These are phyloP conservation scores for Colletes gigas DNA, from an alignment of 1,140 invertebrate genomes.

Conservation along the genomic window DNA sequence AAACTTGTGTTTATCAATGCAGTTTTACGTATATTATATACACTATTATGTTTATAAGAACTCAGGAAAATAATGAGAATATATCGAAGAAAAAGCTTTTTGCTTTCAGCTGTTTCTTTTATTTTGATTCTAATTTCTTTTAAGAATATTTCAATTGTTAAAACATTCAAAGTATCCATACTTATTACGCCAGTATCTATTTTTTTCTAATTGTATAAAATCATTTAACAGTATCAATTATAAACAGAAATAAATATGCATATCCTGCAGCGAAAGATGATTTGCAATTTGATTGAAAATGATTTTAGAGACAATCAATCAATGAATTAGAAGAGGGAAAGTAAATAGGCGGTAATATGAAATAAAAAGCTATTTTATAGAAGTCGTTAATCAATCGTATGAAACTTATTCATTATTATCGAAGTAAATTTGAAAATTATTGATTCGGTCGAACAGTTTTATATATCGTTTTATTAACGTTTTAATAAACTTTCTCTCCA, in stretches of 20 bases:
- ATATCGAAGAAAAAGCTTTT: too few relatives aligned
- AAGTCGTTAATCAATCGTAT: not conserved
- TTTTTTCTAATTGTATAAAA: not conserved
- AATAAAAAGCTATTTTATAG: not conserved
- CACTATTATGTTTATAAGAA: too few relatives aligned
- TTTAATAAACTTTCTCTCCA: constrained; percentile 6
- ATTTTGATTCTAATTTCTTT: too few relatives aligned
- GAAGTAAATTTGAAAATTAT: not conserved
- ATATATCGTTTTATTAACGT: not conserved
- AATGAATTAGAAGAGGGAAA: not conserved
- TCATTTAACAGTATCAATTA: not conserved
- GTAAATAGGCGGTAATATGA: not conserved
- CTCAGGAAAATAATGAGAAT: too few relatives aligned
- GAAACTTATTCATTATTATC: not conserved
- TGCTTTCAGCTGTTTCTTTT: too few relatives aligned
- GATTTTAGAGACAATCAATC: not conserved
- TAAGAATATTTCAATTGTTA: too few relatives aligned
- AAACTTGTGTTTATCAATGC: too few relatives aligned
- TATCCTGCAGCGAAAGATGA: not conserved
- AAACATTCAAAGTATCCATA: too few relatives aligned
- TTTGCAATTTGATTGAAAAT: not conserved
- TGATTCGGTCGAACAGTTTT: not conserved
- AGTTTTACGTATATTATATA: too few relatives aligned
- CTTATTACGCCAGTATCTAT: not conserved
- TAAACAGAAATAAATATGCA: not conserved